Evolutionary conservation across 1,140 invertebrate species (phyloP).

Genomic region (Bicyclus anynana): DNA sequence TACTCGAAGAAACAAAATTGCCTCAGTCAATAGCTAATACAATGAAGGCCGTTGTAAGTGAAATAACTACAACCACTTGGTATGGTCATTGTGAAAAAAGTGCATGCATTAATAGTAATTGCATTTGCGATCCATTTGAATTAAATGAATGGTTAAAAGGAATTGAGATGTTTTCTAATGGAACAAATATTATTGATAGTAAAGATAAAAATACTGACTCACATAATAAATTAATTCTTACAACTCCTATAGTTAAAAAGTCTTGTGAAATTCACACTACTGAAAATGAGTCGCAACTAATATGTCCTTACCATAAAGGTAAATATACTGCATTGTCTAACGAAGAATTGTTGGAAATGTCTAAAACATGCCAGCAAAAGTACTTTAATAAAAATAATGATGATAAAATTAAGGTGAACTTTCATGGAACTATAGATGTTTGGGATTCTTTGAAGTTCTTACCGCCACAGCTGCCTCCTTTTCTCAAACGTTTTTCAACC

Average conservation of each 20-base stretch:
- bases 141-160: slow-evolving; percentile 18
- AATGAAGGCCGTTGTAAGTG: not conserved
- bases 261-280: slow-evolving; percentile 14
- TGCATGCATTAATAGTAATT: slow-evolving; percentile 35
- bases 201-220: not conserved
- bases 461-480: slow-evolving; percentile 50
- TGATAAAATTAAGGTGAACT: no score
- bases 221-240: slow-evolving; percentile 4
- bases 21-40: not conserved
- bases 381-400: not conserved
- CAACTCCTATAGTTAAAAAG: slow-evolving; percentile 33
- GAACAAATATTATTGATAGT: no score
- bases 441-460: slow-evolving; percentile 45
- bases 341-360: slow-evolving; percentile 39
- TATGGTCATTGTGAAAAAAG: slow-evolving; percentile 21
- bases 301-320: slow-evolving; percentile 33
- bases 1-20: not conserved
- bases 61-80: slow-evolving; percentile 37
- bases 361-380: slow-evolving; percentile 22
- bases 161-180: slow-evolving; percentile 1
- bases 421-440: slow-evolving; percentile 1
- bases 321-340: slow-evolving; percentile 34
- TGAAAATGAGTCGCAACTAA: slow-evolving; percentile 3
- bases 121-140: slow-evolving; percentile 34
- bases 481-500: slow-evolving; percentile 34